Conservation (phyloP, 64 coral and sea anemone species). For the Platygyra sinensis region DNA sequence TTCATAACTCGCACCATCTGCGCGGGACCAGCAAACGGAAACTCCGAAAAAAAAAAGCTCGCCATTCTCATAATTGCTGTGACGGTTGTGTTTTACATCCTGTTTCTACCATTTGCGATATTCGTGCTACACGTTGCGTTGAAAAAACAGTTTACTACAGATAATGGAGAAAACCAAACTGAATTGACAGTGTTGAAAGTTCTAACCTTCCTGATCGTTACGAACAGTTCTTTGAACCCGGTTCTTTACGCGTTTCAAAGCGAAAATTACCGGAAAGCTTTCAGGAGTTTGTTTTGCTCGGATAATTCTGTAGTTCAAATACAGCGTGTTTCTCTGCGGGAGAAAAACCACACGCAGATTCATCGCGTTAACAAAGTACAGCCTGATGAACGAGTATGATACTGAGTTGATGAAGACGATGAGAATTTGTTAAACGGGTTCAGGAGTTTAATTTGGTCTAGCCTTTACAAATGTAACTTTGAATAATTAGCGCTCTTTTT, state of each 20-base stretch:
- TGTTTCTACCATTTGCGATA: conserved; percentile 17
- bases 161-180: neutral
- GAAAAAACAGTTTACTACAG: neutral
- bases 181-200: neutral
- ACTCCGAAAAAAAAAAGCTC: conserved; percentile 23
- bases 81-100: conserved; percentile 14
- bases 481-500: no score
- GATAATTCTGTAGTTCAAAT: neutral
- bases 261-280: conserved; percentile 15
- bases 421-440: no score
- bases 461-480: no score
- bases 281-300: neutral
- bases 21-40: conserved; percentile 6
- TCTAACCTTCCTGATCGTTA: conserved; percentile 24
- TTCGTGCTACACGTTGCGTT: conserved; percentile 16
- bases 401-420: no score
- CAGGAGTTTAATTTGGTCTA: no score
- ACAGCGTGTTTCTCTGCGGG: neutral
- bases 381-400: no score
- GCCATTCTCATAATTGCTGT: conserved; percentile 30
- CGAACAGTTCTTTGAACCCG: conserved; percentile 27
- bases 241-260: conserved; percentile 39
- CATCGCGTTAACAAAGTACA: no score
- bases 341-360: no score
- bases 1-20: conserved; percentile 22